Conservation (phyloP, 2,113 vertebrate species). For the Caranx ignobilis region DNA sequence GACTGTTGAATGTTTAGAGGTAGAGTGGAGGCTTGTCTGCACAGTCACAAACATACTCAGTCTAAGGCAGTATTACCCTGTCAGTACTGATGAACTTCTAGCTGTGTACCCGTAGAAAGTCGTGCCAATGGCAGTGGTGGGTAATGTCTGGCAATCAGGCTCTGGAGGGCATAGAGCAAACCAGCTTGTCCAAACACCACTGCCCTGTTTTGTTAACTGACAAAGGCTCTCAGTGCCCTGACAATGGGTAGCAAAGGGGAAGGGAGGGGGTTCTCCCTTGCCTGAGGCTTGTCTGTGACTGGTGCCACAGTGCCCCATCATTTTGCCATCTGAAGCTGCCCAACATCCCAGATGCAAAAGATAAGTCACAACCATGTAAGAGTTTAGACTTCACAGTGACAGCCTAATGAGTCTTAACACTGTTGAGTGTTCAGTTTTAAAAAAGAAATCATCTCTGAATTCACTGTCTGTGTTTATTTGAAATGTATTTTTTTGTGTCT, state of each 20-base stretch:
- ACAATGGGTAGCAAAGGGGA: constrained; percentile 66
- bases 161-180: constrained; percentile 58
- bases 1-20: constrained; percentile 4
- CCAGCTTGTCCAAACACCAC: constrained; percentile 75
- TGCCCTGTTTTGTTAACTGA: constrained; percentile 76
- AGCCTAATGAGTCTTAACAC: neutral
- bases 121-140: constrained; percentile 56
- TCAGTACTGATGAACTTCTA: constrained; percentile 52
- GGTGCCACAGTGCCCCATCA: constrained; percentile 72
- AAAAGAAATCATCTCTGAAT: constrained; percentile 15
- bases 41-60: constrained; percentile 7
- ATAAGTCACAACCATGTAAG: constrained; percentile 20
- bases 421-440: neutral
- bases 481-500: constrained; percentile 24
- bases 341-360: constrained; percentile 15
- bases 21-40: neutral
- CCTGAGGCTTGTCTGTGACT: constrained; percentile 75
- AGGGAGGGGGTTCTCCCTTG: constrained; percentile 54
- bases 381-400: constrained; percentile 5
- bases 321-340: constrained; percentile 46
- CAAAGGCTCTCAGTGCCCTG: constrained; percentile 80
- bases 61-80: constrained; percentile 46
- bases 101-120: constrained; percentile 49
- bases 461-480: neutral
- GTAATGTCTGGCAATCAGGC: constrained; percentile 61